Percentiles rank a stretch among this genome's conserved stretches.
Evolutionary conservation across 2,888 invertebrate genomes (phyloP).

Genomic region (Drosophila stalkeri): DNA sequence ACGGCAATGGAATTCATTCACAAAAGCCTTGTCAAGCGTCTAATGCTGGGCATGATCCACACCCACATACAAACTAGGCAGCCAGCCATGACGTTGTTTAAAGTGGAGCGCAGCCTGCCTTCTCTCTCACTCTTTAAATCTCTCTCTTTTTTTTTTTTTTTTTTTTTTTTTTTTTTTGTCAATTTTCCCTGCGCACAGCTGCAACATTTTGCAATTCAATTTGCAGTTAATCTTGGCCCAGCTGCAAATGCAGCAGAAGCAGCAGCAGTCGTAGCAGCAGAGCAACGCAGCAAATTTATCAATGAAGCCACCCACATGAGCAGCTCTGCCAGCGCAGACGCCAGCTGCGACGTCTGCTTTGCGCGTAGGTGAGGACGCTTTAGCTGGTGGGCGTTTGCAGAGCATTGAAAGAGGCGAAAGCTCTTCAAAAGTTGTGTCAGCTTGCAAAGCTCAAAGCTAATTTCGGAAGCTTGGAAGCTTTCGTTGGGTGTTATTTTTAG

Average conservation of each 20-base stretch:
- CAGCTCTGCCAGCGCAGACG: constrained; percentile 44
- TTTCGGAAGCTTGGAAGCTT: constrained; percentile 19
- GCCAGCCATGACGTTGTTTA: constrained; percentile 60
- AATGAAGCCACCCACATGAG: constrained; percentile 82
- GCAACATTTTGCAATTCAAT: constrained; percentile 80
- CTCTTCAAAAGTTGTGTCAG: constrained; percentile 23
- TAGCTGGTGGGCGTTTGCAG: constrained; percentile 39
- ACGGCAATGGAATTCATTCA: constrained; percentile 67
- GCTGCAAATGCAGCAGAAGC: constrained; percentile 32
- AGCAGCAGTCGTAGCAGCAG: constrained; percentile 3
- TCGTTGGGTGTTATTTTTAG: constrained; percentile 11
- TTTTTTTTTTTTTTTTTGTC: neutral
- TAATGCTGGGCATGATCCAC: constrained; percentile 70
- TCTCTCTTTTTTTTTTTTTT: neutral
- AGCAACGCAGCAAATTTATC: constrained; percentile 72
- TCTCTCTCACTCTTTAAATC: constrained; percentile 9
- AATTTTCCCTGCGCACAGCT: constrained; percentile 64
- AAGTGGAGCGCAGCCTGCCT: constrained; percentile 63
- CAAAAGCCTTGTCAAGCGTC: constrained; percentile 61
- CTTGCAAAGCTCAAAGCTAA: constrained; percentile 28
- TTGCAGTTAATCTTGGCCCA: constrained; percentile 76
- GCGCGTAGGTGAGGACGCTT: constrained; percentile 41
- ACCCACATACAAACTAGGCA: constrained; percentile 41
- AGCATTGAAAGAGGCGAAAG: constrained; percentile 18
- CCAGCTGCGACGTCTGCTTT: constrained; percentile 29